A percentile compares a stretch with the other conserved stretches of the same genome.
These are phyloP conservation scores for Papilio elwesi DNA, from an alignment of 2,888 invertebrate species.

Conservation along the genomic window DNA sequence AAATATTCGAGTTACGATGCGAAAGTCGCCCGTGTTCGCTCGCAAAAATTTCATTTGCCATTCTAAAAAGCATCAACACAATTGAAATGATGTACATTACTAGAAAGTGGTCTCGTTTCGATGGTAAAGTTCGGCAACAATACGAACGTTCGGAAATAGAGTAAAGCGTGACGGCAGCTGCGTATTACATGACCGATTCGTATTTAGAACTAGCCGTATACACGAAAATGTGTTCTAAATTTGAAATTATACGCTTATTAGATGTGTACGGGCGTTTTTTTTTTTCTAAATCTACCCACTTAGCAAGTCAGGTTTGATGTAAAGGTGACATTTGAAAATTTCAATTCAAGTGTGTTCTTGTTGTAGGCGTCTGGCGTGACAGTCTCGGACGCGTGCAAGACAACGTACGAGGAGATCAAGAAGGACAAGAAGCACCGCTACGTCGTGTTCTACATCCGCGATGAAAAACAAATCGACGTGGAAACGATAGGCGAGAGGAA, in stretches of 20 bases:
- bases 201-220: conserved; percentile 29
- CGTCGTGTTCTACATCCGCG: conserved; percentile 97
- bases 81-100: not conserved
- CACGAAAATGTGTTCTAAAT: conserved; percentile 34
- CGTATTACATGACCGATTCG: conserved; percentile 39
- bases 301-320: not conserved
- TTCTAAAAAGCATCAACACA: conserved; percentile 17
- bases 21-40: not conserved
- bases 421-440: conserved; percentile 99
- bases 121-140: conserved; percentile 23
- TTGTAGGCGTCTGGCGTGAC: conserved; percentile 96
- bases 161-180: conserved; percentile 43
- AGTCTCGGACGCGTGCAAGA: conserved; percentile 97
- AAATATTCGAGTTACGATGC: no score
- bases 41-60: conserved; percentile 2
- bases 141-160: conserved; percentile 39
- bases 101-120: conserved; percentile 12
- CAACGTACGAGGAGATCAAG: conserved; percentile 98
- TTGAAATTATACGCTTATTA: conserved; percentile 31
- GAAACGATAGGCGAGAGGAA: conserved; percentile 95
- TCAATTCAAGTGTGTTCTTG: not conserved
- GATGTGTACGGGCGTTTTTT: conserved; percentile 11
- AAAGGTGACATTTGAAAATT: not conserved
- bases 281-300: conserved; percentile 19
- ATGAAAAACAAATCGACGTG: conserved; percentile 98